Percentiles rank a stretch among this genome's conserved stretches.
Evolutionary conservation across 2,113 vertebrate species (phyloP).

Genomic region (Leptobrachium leishanense): DNA sequence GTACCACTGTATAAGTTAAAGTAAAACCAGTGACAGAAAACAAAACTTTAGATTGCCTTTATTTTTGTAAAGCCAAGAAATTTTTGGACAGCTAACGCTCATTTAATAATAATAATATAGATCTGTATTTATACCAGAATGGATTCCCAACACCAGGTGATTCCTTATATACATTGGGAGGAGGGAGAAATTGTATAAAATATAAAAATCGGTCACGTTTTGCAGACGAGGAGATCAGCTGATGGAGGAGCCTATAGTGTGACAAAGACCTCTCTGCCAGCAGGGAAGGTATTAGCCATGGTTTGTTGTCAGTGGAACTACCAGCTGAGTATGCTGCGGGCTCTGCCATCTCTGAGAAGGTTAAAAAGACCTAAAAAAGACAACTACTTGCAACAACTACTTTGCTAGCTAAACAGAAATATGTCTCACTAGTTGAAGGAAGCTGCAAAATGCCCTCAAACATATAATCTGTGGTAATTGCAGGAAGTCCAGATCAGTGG

Average conservation of each 20-base stretch:
- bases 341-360: not conserved
- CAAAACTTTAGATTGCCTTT: conserved; percentile 64
- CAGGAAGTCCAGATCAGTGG: no score
- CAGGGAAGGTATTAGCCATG: conserved; percentile 12
- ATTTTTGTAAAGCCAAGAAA: conserved; percentile 76
- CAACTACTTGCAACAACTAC: no score
- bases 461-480: no score
- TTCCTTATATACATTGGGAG: conserved; percentile 64
- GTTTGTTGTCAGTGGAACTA: not conserved
- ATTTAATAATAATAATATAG: conserved; percentile 71
- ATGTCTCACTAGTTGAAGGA: no score
- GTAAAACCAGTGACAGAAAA: not conserved
- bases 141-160: conserved; percentile 64
- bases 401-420: no score
- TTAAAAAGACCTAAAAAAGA: no score
- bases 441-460: no score
- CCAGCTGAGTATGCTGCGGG: not conserved
- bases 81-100: conserved; percentile 75
- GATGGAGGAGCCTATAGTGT: not conserved
- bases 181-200: conserved; percentile 66
- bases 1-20: not conserved
- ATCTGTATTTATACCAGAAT: conserved; percentile 50
- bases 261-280: conserved; percentile 4
- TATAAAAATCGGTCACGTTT: conserved; percentile 56
- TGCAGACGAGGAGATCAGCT: conserved; percentile 7